Percentiles rank a stretch among this genome's conserved stretches.
Conservation (phyloP, 2,797 vertebrate genomes). For the Urocyon cinereoargenteus region DNA sequence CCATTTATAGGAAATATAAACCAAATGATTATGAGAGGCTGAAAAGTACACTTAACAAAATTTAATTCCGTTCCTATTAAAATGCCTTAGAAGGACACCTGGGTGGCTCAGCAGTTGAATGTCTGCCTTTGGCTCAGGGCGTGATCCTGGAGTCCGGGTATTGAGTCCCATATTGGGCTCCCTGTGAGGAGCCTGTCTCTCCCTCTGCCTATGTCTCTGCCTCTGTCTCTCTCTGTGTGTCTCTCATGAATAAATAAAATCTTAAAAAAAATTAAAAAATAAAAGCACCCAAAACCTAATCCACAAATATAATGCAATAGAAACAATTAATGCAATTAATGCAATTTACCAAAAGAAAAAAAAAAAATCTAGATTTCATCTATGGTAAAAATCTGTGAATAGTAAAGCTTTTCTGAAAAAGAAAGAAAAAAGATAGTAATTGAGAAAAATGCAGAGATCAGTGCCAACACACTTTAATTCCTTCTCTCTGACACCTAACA, state of each 20-base stretch:
- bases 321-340: not conserved
- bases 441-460: not conserved
- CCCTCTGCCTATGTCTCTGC: no score
- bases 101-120: no score
- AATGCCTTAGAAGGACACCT: not conserved
- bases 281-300: not conserved
- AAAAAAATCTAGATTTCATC: not conserved
- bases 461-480: not conserved
- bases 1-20: conserved; percentile 30
- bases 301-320: not conserved
- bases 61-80: not conserved
- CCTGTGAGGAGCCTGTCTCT: no score
- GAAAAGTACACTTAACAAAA: not conserved
- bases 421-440: not conserved
- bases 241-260: no score
- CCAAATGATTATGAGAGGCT: not conserved
- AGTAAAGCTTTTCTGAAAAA: not conserved
- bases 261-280: no score
- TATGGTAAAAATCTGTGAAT: not conserved
- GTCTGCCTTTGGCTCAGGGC: no score
- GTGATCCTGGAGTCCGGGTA: no score
- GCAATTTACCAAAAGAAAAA: not conserved
- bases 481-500: not conserved
- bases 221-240: no score
- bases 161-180: no score